Evolutionary conservation across 2,888 invertebrate genomes (phyloP).

Genomic region (Perdita meconis): DNA sequence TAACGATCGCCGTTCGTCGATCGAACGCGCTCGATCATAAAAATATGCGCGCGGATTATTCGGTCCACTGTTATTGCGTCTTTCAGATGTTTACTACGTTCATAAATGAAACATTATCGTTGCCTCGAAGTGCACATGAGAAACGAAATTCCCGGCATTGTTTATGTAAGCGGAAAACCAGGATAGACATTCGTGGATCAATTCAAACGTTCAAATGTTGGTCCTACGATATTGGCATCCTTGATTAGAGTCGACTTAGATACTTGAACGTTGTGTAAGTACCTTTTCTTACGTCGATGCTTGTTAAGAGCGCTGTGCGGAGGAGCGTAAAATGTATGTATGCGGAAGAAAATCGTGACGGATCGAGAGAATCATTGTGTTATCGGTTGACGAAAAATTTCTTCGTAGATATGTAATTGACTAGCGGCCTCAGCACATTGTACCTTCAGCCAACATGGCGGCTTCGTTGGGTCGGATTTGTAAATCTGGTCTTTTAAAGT

Average conservation of each 20-base stretch:
- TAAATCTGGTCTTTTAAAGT: conserved; percentile 93
- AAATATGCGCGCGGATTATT: no score
- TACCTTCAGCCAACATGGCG: conserved; percentile 90
- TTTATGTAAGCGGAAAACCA: no score
- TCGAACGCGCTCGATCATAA: no score
- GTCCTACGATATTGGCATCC: conserved; percentile 43
- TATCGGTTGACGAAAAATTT: conserved; percentile 8
- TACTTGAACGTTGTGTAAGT: conserved; percentile 56
- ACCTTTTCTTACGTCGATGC: conserved; percentile 6
- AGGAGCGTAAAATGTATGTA: conserved; percentile 2
- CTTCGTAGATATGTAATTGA: conserved; percentile 61
- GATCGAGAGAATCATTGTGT: conserved; percentile 5
- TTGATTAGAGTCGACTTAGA: conserved; percentile 47
- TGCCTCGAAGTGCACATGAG: no score
- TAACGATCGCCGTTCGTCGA: no score
- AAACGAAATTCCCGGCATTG: no score
- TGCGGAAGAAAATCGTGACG: not conserved
- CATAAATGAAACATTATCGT: not conserved
- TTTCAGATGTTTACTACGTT: conserved; percentile 11
- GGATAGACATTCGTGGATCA: not conserved
- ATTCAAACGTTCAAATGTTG: conserved; percentile 33
- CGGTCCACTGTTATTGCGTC: no score
- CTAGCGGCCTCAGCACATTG: conserved; percentile 75
- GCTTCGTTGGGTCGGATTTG: conserved; percentile 94
- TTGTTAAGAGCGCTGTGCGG: not conserved